A percentile compares a stretch with the other conserved stretches of the same genome.
Evolutionary conservation across 2,797 vertebrate genomes (phyloP).

Genomic region (Paratrypauchen microcephalus): DNA sequence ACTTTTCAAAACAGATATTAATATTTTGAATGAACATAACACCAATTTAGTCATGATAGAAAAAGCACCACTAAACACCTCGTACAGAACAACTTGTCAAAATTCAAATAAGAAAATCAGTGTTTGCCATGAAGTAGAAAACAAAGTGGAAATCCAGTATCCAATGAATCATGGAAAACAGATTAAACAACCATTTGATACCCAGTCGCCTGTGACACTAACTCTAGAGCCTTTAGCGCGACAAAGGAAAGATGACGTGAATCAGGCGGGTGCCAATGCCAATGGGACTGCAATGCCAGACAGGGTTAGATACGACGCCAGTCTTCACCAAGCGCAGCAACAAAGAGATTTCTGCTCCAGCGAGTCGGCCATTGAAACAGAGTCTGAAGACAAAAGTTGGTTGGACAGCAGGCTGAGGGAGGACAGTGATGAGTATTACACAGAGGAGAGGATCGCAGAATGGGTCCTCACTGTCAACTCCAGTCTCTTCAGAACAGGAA

Average conservation of each 20-base stretch:
- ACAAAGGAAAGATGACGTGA: constrained; percentile 34
- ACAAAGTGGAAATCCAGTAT: constrained; percentile 23
- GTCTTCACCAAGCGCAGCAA: constrained; percentile 22
- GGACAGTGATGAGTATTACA: constrained; percentile 65
- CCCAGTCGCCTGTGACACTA: constrained; percentile 22
- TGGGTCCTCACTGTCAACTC: constrained; percentile 76
- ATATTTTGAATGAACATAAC: not conserved
- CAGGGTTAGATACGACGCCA: constrained; percentile 35
- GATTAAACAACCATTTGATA: constrained; percentile 30
- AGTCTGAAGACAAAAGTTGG: constrained; percentile 49
- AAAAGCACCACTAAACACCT: constrained; percentile 14
- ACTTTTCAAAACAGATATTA: constrained; percentile 14
- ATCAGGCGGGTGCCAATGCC: constrained; percentile 29
- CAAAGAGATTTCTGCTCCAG: constrained; percentile 48
- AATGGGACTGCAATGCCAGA: constrained; percentile 24
- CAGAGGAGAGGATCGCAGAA: constrained; percentile 69
- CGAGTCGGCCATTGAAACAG: constrained; percentile 63
- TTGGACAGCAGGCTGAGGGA: constrained; percentile 20
- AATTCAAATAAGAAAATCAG: constrained; percentile 27
- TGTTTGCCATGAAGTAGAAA: constrained; percentile 15
- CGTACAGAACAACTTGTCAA: constrained; percentile 12
- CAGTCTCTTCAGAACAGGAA: constrained; percentile 63
- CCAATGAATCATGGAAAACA: constrained; percentile 25
- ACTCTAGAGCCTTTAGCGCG: constrained; percentile 20
- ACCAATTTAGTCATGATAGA: constrained; percentile 13